Evolutionary conservation across 2,113 vertebrate genomes (phyloP).

Genomic region (Tragulus kanchil): DNA sequence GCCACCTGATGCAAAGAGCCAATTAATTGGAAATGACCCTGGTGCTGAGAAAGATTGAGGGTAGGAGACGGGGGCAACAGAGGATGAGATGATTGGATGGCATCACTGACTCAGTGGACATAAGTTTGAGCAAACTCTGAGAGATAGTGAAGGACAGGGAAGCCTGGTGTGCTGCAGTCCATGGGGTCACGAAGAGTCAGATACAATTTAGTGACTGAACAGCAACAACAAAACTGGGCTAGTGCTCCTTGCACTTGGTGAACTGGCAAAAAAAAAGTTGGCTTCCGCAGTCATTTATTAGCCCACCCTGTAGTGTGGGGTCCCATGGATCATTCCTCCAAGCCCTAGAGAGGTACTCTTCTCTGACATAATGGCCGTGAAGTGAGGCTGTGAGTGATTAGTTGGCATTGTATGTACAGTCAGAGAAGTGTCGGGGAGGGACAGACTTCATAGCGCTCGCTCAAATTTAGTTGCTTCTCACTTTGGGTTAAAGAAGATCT

Average conservation of each 20-base stretch:
- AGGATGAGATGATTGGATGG: neutral
- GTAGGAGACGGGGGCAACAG: neutral
- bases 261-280: neutral
- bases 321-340: neutral
- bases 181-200: neutral
- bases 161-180: neutral
- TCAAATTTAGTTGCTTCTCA: neutral
- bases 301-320: no score
- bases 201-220: neutral
- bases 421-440: neutral
- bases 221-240: neutral
- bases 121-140: neutral
- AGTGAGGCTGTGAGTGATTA: neutral
- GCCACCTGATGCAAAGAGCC: neutral
- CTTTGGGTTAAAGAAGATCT: slow-evolving; percentile 1
- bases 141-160: neutral
- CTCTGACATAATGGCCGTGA: neutral
- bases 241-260: neutral
- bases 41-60: neutral
- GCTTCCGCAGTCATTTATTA: neutral
- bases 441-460: neutral
- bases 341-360: neutral
- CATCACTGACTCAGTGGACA: neutral
- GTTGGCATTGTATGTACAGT: neutral
- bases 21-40: neutral